A percentile compares a stretch with the other conserved stretches of the same genome.
phyloP scores from a whole-genome alignment of 2,888 invertebrate genomes.

The Ernsta delagoae region DNA sequence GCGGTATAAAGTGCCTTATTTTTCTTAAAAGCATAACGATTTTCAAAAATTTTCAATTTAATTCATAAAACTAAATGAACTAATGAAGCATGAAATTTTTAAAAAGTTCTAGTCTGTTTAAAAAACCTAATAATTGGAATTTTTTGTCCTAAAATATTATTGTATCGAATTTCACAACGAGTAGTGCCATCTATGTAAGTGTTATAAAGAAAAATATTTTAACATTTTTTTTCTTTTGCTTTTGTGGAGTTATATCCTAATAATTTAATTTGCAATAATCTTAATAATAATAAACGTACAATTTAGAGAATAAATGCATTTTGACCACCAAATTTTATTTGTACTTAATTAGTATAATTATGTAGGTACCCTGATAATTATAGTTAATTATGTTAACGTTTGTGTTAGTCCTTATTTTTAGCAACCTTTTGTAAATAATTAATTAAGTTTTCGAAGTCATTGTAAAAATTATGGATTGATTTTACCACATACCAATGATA shows the following conservation, averaged over 20 bases:
- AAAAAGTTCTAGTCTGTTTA: no score
- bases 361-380: conserved; percentile 46
- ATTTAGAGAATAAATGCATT: conserved; percentile 50
- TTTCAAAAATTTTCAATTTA: no score
- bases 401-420: not conserved
- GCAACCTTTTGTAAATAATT: conserved; percentile 28
- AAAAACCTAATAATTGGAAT: no score
- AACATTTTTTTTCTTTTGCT: not conserved
- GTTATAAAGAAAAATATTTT: not conserved
- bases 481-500: no score
- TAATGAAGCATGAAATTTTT: no score
- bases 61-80: no score
- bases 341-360: conserved; percentile 67
- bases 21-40: no score
- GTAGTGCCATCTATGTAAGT: conserved; percentile 4
- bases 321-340: conserved; percentile 64
- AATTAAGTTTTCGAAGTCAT: conserved; percentile 14
- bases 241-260: no score
- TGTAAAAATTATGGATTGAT: conserved; percentile 11
- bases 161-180: not conserved
- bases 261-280: not conserved
- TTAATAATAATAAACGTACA: not conserved
- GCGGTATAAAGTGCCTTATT: no score
- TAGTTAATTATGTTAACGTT: no score
- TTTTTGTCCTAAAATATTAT: no score